These are phyloP conservation scores for Carterocephalus palaemon DNA, from an alignment of 2,888 invertebrate genomes.

Conservation along the genomic window DNA sequence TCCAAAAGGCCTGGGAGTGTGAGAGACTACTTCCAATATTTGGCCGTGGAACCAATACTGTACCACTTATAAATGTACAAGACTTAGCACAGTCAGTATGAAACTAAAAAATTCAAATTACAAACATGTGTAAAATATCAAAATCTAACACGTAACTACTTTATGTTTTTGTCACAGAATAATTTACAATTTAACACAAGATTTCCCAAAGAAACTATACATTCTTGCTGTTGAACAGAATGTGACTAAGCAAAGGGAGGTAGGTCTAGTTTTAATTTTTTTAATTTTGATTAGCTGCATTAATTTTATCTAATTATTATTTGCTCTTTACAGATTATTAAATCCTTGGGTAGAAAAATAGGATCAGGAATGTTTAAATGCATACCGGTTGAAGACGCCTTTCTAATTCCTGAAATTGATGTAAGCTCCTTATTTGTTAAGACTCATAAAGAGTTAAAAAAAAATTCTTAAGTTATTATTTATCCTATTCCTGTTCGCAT, in stretches of 20 bases:
- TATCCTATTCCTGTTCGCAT: too few relatives aligned
- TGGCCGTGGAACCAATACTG: slow-evolving; percentile 75
- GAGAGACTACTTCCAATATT: slow-evolving; percentile 79
- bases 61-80: slow-evolving; percentile 81
- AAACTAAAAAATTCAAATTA: not conserved
- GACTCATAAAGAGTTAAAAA: too few relatives aligned
- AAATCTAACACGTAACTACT: not conserved
- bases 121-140: too few relatives aligned
- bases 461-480: too few relatives aligned
- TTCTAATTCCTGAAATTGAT: slow-evolving; percentile 72
- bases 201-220: slow-evolving; percentile 79
- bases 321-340: slow-evolving; percentile 67
- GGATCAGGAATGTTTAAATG: slow-evolving; percentile 78
- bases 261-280: slow-evolving; percentile 32
- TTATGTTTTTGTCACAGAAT: slow-evolving; percentile 60
- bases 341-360: slow-evolving; percentile 74
- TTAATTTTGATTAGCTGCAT: not conserved
- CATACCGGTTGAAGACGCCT: slow-evolving; percentile 77
- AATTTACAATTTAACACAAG: slow-evolving; percentile 62
- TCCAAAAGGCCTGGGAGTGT: slow-evolving; percentile 83
- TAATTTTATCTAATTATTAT: not conserved
- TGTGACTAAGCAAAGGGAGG: slow-evolving; percentile 71
- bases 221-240: slow-evolving; percentile 82
- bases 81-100: slow-evolving; percentile 78
- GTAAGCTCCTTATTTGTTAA: slow-evolving; percentile 39